Conservation (phyloP, 2,888 invertebrate genomes). For the Aphidius colemani region DNA sequence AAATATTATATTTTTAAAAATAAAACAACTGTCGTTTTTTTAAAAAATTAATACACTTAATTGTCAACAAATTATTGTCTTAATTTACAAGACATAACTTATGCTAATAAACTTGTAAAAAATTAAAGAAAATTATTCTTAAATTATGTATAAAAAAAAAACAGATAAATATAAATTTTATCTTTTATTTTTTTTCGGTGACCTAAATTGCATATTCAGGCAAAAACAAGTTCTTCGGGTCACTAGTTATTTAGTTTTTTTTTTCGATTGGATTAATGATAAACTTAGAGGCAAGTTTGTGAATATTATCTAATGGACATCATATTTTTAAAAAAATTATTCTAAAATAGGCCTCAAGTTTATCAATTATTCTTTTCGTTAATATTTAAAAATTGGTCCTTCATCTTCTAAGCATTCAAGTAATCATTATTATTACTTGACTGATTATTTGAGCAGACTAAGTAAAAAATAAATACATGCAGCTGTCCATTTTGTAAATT, state of each 20-base stretch:
- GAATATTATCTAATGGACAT: too few species aligned
- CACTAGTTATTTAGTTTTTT: background rate
- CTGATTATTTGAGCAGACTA: background rate
- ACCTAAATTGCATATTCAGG: background rate
- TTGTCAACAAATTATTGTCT: constrained; percentile 17
- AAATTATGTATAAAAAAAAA: background rate
- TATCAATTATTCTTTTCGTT: constrained; percentile 17
- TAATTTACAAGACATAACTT: constrained; percentile 15
- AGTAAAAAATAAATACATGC: background rate
- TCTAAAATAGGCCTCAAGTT: background rate
- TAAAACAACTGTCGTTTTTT: constrained; percentile 5
- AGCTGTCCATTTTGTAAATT: background rate
- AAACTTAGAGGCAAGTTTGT: background rate
- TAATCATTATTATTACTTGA: background rate
- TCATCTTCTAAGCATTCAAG: constrained; percentile 4
- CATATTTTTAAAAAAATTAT: too few species aligned
- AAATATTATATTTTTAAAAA: background rate
- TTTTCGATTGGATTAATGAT: background rate
- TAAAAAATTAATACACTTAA: background rate
- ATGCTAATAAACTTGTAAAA: background rate
- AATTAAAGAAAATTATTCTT: constrained; percentile 1
- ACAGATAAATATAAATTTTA: background rate
- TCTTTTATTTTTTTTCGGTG: background rate
- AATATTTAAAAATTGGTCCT: background rate
- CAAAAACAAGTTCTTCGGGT: background rate